Evolutionary conservation across 2,888 invertebrate species (phyloP).

Genomic region (Mylabris sibirica): DNA sequence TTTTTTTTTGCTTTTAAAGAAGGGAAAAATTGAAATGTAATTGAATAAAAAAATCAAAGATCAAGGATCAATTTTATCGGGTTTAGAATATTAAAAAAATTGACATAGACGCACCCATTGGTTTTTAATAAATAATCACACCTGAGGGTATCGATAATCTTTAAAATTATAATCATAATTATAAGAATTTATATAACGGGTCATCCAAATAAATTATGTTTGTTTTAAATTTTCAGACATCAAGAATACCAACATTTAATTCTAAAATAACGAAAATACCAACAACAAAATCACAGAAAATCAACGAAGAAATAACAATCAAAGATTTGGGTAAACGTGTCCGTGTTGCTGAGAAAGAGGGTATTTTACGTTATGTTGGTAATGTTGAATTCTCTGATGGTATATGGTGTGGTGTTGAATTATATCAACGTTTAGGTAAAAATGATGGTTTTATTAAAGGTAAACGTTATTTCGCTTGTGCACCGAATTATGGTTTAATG

Average conservation of each 20-base stretch:
- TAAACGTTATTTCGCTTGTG: constrained; percentile 69
- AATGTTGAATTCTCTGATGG: constrained; percentile 64
- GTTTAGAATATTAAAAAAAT: neutral
- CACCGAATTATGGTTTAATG: constrained; percentile 68
- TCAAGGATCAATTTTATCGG: neutral
- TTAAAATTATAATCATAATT: too few relatives aligned
- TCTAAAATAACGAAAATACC: constrained; percentile 22
- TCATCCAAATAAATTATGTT: neutral
- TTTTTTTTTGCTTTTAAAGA: neutral
- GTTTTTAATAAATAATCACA: neutral
- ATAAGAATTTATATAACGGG: too few relatives aligned
- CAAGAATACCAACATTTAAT: constrained; percentile 32
- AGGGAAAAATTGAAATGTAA: neutral
- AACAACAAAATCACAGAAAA: constrained; percentile 26
- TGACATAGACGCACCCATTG: neutral
- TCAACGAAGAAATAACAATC: constrained; percentile 37
- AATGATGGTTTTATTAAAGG: constrained; percentile 71
- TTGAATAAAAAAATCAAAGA: neutral
- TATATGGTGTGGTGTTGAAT: constrained; percentile 72
- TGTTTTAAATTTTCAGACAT: constrained; percentile 26
- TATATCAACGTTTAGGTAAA: constrained; percentile 65
- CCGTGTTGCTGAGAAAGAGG: constrained; percentile 58
- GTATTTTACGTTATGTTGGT: constrained; percentile 68
- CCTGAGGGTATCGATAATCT: neutral
- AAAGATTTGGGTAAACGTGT: constrained; percentile 53